Evolutionary conservation across 2,888 invertebrate genomes (phyloP), one percentile per base, ranked within the genome.

Genomic region (Apamea crenata): DNA sequence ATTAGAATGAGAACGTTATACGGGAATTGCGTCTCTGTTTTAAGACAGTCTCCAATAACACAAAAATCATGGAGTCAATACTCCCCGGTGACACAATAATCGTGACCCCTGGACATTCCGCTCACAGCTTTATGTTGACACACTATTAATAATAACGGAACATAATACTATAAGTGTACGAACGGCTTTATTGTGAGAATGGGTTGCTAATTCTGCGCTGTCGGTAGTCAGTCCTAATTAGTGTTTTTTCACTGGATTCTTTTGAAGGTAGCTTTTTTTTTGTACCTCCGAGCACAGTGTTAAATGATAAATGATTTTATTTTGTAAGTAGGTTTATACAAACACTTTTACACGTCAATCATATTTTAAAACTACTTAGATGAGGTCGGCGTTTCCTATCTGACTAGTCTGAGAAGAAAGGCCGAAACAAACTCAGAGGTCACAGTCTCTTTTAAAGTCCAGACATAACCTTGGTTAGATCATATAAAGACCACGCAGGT

Each of bases 71-170:
- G 79, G 87, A 29, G 67, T 36, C 81, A 72, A 79, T 79, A 85
- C 73, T 74, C 74, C 78, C 88, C 80, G 78, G 88, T 91, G 91
- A 91, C 91, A 91, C 89, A 91, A 87, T 91, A 89, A 90, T 85
- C 87, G 82, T 89, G 90, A 90, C 90, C 91, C 78, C 73, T 81
- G 89, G 85, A 86, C 88, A 87, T 84, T 82, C 79, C 76, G 65
- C 40, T 66, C 53, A 63, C 72, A 69, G 78, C 74, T 36, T 63
- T 63, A 70, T 53, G 70, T 75, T 84, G 72, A 82, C 78, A 85
- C 66, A 73, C 80, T 77, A 80, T 86, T 73, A 84, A 78, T 80
- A 86, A 71, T 85, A 83, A 82, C 81, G 84, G 84, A 61, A 78
- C 53, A 44, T 77, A 74, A 50, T 82, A 44, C 21, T 47, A 0